Conservation (phyloP, 2,888 invertebrate species). For the Dusona sp. region DNA sequence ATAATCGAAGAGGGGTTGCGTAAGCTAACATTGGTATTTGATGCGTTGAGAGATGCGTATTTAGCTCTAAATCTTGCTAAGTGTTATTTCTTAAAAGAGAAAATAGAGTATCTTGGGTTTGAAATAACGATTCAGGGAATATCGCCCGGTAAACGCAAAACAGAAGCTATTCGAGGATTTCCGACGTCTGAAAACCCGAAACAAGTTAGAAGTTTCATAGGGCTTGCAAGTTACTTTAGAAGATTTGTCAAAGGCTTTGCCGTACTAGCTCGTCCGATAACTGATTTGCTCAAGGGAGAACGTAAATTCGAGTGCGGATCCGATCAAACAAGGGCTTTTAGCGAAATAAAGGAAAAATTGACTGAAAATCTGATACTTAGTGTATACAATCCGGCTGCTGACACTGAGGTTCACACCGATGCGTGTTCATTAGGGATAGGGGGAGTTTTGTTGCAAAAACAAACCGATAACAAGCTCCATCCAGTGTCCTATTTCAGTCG, state of each 20-base stretch:
- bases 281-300: no score
- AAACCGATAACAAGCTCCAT: no score
- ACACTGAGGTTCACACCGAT: no score
- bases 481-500: no score
- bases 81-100: slow-evolving; percentile 70
- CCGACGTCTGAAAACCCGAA: neutral
- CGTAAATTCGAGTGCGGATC: no score
- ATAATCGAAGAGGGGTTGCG: slow-evolving; percentile 69
- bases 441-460: no score
- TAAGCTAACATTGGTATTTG: slow-evolving; percentile 69
- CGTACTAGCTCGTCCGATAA: neutral
- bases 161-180: neutral
- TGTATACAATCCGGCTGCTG: no score
- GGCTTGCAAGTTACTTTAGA: neutral
- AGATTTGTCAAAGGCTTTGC: neutral
- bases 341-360: no score
- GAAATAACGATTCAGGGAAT: slow-evolving; percentile 70
- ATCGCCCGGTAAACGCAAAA: slow-evolving; percentile 68
- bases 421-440: no score
- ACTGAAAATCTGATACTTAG: no score
- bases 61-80: slow-evolving; percentile 74
- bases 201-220: neutral
- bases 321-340: no score
- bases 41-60: slow-evolving; percentile 62
- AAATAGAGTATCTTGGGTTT: slow-evolving; percentile 74